Percentiles rank a stretch among this genome's conserved stretches.
phyloP scores from a whole-genome alignment of 2,888 invertebrate species.

The Melinaea menophilus region DNA sequence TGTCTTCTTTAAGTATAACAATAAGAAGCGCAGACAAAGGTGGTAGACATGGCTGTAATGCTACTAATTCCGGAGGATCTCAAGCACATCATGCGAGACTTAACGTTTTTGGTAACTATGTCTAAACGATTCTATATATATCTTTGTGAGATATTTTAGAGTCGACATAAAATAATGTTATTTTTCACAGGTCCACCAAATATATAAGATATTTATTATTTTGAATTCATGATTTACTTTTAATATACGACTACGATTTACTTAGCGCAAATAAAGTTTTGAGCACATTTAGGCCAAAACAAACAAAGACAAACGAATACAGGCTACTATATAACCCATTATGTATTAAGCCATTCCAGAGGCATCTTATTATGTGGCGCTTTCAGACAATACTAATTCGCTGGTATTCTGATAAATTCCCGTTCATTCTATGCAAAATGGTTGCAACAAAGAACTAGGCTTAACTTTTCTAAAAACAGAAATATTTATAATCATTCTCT shows the following conservation, averaged over 20 bases:
- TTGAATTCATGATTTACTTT: too few species aligned
- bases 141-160: background rate
- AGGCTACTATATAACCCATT: constrained; percentile 20
- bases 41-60: constrained; percentile 90
- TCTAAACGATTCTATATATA: background rate
- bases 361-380: constrained; percentile 32
- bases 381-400: constrained; percentile 36
- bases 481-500: too few species aligned
- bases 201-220: constrained; percentile 81
- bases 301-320: constrained; percentile 82
- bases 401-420: constrained; percentile 34
- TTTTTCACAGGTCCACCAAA: constrained; percentile 81
- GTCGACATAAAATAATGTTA: background rate
- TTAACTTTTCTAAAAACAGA: constrained; percentile 19
- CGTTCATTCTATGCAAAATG: constrained; percentile 23
- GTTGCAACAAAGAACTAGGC: constrained; percentile 12
- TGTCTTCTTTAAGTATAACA: constrained; percentile 89
- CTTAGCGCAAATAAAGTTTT: too few species aligned
- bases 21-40: constrained; percentile 90
- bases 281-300: constrained; percentile 66
- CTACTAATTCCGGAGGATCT: constrained; percentile 85
- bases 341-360: constrained; percentile 27
- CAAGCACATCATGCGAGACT: constrained; percentile 86
- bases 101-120: constrained; percentile 85
- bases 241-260: too few species aligned